phyloP scores from a whole-genome alignment of 2,888 invertebrate species.

The Acanthosoma haemorrhoidale region DNA sequence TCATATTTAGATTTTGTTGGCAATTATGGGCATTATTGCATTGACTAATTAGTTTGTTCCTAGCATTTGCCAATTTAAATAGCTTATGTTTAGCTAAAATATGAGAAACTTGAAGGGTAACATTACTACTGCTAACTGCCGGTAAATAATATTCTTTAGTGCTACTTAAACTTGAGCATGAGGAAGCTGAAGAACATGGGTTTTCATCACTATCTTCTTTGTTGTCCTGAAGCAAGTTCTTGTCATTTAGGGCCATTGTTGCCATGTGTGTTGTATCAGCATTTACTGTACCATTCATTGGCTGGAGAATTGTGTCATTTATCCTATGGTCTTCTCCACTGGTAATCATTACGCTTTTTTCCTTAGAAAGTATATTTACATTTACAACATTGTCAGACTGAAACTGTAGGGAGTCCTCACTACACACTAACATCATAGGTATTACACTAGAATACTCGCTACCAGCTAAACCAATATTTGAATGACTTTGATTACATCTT shows the following conservation, averaged over 20 bases:
- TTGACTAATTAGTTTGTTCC: too few species aligned
- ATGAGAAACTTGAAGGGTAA: background rate
- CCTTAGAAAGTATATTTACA: background rate
- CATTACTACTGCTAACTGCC: background rate
- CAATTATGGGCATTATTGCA: background rate
- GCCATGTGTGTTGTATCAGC: too few species aligned
- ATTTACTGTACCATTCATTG: background rate
- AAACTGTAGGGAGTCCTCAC: background rate
- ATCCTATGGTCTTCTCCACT: background rate
- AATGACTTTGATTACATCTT: background rate
- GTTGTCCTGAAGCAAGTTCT: too few species aligned
- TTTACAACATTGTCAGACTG: background rate
- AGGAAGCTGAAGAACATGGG: background rate
- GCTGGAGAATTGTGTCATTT: background rate
- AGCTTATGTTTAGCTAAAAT: background rate
- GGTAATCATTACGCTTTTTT: too few species aligned
- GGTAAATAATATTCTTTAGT: conserved; percentile 22
- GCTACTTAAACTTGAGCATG: conserved; percentile 17
- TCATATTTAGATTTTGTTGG: background rate
- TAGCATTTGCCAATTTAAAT: background rate
- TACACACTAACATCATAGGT: background rate
- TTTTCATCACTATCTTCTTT: background rate
- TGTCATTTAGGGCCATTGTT: background rate
- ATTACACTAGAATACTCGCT: background rate
- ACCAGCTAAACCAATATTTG: background rate